These are phyloP conservation scores for Eurystomus glaucurus DNA, from an alignment of 2,797 vertebrate genomes.

Conservation along the genomic window DNA sequence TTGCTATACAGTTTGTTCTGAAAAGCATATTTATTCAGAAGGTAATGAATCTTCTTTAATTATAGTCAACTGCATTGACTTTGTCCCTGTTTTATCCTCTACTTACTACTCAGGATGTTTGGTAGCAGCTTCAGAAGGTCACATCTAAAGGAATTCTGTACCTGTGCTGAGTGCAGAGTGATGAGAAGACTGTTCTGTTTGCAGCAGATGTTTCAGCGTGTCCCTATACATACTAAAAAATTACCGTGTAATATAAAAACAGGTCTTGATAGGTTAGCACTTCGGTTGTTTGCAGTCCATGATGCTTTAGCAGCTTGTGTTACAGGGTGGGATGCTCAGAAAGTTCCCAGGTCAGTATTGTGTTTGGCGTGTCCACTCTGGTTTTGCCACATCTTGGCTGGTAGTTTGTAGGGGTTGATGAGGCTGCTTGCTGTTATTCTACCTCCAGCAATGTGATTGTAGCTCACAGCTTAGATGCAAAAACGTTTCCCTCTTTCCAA, in stretches of 20 bases:
- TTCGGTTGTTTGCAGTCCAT: not conserved
- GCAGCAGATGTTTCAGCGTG: not conserved
- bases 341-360: not conserved
- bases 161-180: not conserved
- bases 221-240: not conserved
- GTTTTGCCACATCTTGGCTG: not conserved
- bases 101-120: not conserved
- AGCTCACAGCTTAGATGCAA: not conserved
- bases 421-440: not conserved
- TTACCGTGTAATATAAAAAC: not conserved
- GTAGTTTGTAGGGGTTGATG: not conserved
- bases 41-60: conserved; percentile 27
- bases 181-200: not conserved
- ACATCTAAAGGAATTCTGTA: not conserved
- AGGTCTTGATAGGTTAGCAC: not conserved
- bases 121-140: not conserved
- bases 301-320: not conserved
- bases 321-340: not conserved
- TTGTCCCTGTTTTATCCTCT: not conserved
- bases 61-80: not conserved
- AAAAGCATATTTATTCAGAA: conserved; percentile 35
- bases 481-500: not conserved
- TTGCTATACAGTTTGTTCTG: not conserved
- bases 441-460: not conserved
- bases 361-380: not conserved